Percentiles rank a stretch among this genome's conserved stretches.
These are phyloP conservation scores for Papilio demoleus DNA, from an alignment of 2,888 invertebrate genomes.

Conservation along the genomic window DNA sequence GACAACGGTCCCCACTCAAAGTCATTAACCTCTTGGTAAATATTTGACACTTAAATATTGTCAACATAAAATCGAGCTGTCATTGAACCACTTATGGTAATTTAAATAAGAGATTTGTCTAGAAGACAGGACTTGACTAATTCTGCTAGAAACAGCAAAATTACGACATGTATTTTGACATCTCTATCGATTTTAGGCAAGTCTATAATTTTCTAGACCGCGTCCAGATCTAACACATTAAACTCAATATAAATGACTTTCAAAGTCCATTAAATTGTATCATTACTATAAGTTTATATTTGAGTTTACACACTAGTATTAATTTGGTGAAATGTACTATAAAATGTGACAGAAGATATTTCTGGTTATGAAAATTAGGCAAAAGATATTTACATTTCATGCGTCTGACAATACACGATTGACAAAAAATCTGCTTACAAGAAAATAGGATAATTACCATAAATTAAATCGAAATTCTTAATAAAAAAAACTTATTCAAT, in stretches of 20 bases:
- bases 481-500: not conserved
- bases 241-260: not conserved
- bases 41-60: constrained; percentile 22
- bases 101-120: constrained; percentile 11
- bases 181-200: not conserved
- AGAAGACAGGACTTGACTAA: not conserved
- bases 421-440: not conserved
- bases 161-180: not conserved
- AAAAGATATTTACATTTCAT: not conserved
- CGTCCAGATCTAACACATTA: not conserved
- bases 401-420: not conserved
- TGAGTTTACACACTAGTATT: too few relatives aligned
- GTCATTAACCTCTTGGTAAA: constrained; percentile 22
- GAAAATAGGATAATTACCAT: not conserved
- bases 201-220: not conserved
- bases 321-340: not conserved
- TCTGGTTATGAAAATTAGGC: not conserved
- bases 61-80: not conserved
- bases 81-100: constrained; percentile 11
- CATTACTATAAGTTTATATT: not conserved
- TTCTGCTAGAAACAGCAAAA: not conserved
- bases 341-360: too few relatives aligned
- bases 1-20: constrained; percentile 31
- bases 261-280: not conserved
- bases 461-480: not conserved